Evolutionary conservation across 2,797 vertebrate species (phyloP), one percentile per base, ranked within the genome.

Genomic region (Tapirus indicus): DNA sequence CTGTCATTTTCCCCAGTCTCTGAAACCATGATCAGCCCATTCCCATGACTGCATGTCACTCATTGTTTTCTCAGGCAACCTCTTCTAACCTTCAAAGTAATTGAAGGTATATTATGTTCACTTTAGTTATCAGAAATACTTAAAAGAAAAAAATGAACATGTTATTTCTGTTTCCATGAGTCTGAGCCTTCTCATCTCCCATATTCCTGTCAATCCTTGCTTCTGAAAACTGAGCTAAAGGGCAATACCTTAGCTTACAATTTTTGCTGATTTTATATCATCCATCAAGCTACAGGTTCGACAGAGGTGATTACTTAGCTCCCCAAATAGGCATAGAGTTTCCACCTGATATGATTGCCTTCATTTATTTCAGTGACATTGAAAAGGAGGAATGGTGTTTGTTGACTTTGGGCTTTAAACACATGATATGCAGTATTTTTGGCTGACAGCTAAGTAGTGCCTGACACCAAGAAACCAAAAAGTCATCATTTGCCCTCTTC

Each of bases 311-410:
- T 93, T 96, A 86, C 66, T 94, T 95, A 84, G 14, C 49, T 92
- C 47, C 49, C 83, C 89, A 92, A 92, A 92, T 71, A 92, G 69
- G 69, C 74, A 96, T 54, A 35, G 21, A 92, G 14, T 94, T 97
- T 95, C 68, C n/a, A 95, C 79, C 54, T 88, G 41, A 89, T 93
- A 21, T 80, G 27, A 82, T 96, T 96, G 44, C 29, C 18, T 96
- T 97, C 79, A 82, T 97, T 97, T 96, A 95, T 95, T 97, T 95
- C 52, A 68, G 79, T 90, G 49, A 94, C 90, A 82, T n/a, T 90
- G 68, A 94, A 95, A 93, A 85, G 84, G 41, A 92, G 60, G 56
- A 84, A 95, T 64, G 27, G 20, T n/a, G 25, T 84, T 85, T 90
- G 5, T 82, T 97, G 90, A 54, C 80, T 97, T 71, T 87, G 49